Evolutionary conservation across 1,140 invertebrate species (phyloP), one percentile per base, ranked within the genome.

Genomic region (Brachionus calyciflorus): DNA sequence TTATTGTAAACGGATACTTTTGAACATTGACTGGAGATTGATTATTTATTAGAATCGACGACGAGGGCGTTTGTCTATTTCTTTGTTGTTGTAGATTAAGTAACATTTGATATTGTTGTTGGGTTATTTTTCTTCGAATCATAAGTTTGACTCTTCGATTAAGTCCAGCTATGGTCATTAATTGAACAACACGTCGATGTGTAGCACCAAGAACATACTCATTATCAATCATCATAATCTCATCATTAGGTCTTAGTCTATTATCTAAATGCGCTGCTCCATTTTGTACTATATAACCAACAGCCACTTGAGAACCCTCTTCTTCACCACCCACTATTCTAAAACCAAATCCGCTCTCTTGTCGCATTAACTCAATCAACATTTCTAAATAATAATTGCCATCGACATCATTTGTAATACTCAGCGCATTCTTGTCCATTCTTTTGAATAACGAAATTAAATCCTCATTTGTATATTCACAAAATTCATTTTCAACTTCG

Each of bases 291-390:
- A 98, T 93, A 82, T 94, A 91, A 21, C 95, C 95, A 57, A 98
- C 93, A 3, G 93, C 92, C 73, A 92, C 92, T 86, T 96, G 92
- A 78, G 93, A 94, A 78, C 93, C 92, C 87, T 98, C 95, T 86
- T 98, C 96, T 0, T 93, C 94, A 33, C 96, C 96, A n/a, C 96
- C 96, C 33, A 98, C 92, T 82, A 98, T 96, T 79, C 96, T 88
- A 87, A 99, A 98, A 6, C 96, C 96, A 87, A 98, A 96, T 14
- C 93, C 93, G 12, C 28, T 37, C 5, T 73, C 69, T 73, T 73
- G 69, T 28, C 69, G 19, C 0, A 53, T 6, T 24, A 73, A 30
- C 10, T 73, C 69, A 40, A 73, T 55, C 12, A 28, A 24, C 46
- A 73, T 49, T 55, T 73, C 69, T 19, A 73, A 7, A 51, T 37